These are phyloP conservation scores for Melopsittacus undulatus DNA, from an alignment of 2,797 vertebrate species.

Conservation along the genomic window DNA sequence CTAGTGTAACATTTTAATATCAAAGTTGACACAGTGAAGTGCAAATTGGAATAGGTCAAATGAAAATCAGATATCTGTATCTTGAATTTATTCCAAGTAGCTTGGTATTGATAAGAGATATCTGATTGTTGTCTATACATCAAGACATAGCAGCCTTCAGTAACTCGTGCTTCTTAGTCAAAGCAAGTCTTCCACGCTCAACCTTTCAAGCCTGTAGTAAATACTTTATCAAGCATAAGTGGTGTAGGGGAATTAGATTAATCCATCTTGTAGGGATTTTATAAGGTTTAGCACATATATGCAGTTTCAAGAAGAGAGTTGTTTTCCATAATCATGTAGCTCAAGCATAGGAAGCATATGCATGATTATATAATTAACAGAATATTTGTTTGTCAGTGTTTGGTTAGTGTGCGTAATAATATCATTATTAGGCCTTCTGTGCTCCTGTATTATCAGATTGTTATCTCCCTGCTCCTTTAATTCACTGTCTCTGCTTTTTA, in stretches of 20 bases:
- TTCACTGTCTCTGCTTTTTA: slow-evolving; percentile 51
- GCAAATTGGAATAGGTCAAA: slow-evolving; percentile 56
- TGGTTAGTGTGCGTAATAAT: slow-evolving; percentile 68
- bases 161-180: slow-evolving; percentile 14
- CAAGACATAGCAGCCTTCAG: neutral
- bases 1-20: slow-evolving; percentile 56
- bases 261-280: slow-evolving; percentile 19
- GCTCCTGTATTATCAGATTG: slow-evolving; percentile 67
- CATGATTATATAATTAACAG: slow-evolving; percentile 65
- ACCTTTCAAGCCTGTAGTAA: slow-evolving; percentile 41
- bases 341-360: slow-evolving; percentile 63
- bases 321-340: slow-evolving; percentile 57
- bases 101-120: slow-evolving; percentile 58
- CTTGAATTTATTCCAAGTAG: slow-evolving; percentile 53
- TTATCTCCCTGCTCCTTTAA: slow-evolving; percentile 61
- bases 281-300: slow-evolving; percentile 28
- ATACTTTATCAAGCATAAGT: slow-evolving; percentile 37
- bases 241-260: slow-evolving; percentile 37
- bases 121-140: slow-evolving; percentile 35
- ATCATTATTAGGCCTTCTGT: slow-evolving; percentile 68
- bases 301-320: slow-evolving; percentile 48
- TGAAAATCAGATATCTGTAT: slow-evolving; percentile 45
- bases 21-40: slow-evolving; percentile 54
- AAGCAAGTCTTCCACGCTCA: neutral
- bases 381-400: slow-evolving; percentile 61